These are phyloP conservation scores for Salvelinus alpinus DNA, from an alignment of 2,113 vertebrate genomes.

Conservation along the genomic window DNA sequence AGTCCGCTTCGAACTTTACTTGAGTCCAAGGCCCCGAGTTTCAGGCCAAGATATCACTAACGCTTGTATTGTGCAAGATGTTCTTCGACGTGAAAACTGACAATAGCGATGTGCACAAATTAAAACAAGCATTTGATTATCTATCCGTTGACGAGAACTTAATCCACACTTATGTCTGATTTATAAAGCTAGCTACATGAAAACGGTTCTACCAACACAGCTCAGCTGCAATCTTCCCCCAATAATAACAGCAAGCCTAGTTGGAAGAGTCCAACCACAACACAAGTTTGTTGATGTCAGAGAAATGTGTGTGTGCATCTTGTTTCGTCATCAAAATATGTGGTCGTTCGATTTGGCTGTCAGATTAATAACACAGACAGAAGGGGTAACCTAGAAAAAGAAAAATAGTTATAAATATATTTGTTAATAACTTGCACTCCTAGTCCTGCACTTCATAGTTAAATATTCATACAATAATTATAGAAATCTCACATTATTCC, in stretches of 20 bases:
- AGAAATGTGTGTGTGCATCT: neutral
- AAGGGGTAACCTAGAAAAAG: no score
- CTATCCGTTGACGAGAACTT: neutral
- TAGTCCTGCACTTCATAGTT: no score
- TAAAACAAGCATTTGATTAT: neutral
- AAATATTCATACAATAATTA: no score
- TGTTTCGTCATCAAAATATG: neutral
- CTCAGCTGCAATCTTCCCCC: neutral
- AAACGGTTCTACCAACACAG: neutral
- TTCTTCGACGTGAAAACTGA: neutral
- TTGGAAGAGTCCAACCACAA: conserved; percentile 2
- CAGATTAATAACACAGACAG: neutral
- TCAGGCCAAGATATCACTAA: conserved; percentile 43
- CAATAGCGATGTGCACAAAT: neutral
- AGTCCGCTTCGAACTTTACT: conserved; percentile 70
- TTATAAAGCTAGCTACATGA: neutral
- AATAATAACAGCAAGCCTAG: neutral
- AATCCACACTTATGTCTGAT: neutral
- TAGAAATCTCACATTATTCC: no score
- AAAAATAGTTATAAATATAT: no score
- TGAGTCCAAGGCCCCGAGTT: conserved; percentile 67
- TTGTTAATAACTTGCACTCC: no score
- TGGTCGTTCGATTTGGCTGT: neutral
- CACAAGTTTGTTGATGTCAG: neutral
- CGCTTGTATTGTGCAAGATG: neutral